Base-by-base conservation (phyloP, 2,797 vertebrate genomes). In the Dicrostonyx torquatus region DNA sequence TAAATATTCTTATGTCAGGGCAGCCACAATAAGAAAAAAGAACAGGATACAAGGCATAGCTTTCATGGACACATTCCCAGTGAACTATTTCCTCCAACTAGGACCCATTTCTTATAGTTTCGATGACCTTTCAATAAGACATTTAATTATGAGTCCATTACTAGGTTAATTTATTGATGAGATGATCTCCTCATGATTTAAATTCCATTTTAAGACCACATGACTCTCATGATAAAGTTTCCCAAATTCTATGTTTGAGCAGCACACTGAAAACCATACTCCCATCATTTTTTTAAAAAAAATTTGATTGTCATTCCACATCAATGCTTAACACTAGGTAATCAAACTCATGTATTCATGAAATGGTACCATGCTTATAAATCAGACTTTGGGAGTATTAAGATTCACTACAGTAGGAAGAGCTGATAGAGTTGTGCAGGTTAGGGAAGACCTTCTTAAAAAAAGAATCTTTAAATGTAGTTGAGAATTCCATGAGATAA, bases 391-490 rank as follows among this genome's bases (percentile, higher is more conserved):
- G 24, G 82, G 58, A 72, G 48, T 55, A 75, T 29, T 72, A 68
- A 87, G n/a, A 75, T 12, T 58, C 2, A 5, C n/a, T 87, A 43
- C 58, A 73, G 55, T 17, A 83, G 50, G 68, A n/a, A 90, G 1
- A 92, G 34, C 48, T 92, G 55, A 37, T 17, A 73, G 55, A 94
- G 43, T 80, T 48, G n/a, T 55, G n/a, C 6, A 94, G 17, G 20
- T 91, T 45, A 90, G 50, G 29, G 17, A 93, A 95, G 58, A 5
- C 11, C 53, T 95, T 68, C 40, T 72, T 84, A 45, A 92, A 26
- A 26, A 96, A 96, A 79, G 60, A 87, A 87, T 83, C 73, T 58
- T 76, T 91, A 12, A 94, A 55, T 34, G 70, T 43, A 45, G 9
- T 45, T 72, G 87, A 78, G 5, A 7, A 95, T 18, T 89, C 10